phyloP scores from a whole-genome alignment of 2,113 vertebrate genomes.

The Leucoraja erinaceus region DNA sequence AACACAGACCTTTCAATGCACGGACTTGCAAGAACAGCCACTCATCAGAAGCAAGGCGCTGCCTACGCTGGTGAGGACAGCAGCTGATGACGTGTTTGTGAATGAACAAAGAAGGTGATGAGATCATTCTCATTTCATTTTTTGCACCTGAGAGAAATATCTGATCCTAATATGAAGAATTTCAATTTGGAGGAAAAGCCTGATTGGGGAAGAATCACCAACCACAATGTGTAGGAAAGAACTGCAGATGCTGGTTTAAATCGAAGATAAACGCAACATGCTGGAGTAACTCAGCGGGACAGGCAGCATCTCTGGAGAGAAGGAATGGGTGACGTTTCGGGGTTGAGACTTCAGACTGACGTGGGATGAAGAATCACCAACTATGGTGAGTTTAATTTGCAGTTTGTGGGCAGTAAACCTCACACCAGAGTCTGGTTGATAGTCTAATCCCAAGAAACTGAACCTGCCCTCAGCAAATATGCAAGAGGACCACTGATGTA shows the following conservation, averaged over 20 bases:
- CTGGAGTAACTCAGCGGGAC: too few relatives aligned
- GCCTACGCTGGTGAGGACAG: neutral
- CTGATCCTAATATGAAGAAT: neutral
- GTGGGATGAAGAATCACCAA: neutral
- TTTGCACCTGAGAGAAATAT: neutral
- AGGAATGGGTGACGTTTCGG: too few relatives aligned
- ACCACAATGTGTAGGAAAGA: neutral
- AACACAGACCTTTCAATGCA: neutral
- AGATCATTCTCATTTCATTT: neutral
- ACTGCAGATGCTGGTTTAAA: too few relatives aligned
- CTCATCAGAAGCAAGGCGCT: neutral
- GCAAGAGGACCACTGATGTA: neutral
- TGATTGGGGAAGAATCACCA: neutral
- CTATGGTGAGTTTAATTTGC: neutral
- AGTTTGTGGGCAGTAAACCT: neutral
- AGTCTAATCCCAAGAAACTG: neutral
- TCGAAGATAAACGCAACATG: too few relatives aligned
- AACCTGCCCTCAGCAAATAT: neutral
- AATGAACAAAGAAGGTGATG: neutral
- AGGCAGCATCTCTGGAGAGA: too few relatives aligned
- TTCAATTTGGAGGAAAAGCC: neutral
- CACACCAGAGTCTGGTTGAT: neutral
- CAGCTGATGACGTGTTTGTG: neutral
- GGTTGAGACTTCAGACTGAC: too few relatives aligned
- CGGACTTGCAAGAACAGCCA: neutral